phyloP scores from a whole-genome alignment of 2,113 vertebrate species.

The Antigone vipio region DNA sequence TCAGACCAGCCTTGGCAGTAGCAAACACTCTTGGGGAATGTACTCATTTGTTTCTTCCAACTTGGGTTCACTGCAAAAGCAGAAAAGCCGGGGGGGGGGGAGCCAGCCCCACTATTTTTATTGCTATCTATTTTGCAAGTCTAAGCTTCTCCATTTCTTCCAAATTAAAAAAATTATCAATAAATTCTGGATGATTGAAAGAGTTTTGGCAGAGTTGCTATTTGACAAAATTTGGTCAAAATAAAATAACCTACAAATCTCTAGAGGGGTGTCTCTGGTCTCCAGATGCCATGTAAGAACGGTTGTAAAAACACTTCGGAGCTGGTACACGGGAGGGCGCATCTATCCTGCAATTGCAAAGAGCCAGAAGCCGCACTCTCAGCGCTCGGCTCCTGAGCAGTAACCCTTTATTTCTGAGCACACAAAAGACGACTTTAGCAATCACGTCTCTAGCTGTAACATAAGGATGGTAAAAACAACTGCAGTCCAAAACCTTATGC shows the following conservation, averaged over 20 bases:
- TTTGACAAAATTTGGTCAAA: not conserved
- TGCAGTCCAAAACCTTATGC: not conserved
- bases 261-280: fast-evolving
- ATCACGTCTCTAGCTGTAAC: not conserved
- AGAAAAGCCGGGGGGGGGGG: not conserved
- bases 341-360: not conserved
- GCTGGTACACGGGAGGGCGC: conserved; percentile 49
- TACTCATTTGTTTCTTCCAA: not conserved
- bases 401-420: not conserved
- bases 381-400: not conserved
- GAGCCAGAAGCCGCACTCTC: fast-evolving
- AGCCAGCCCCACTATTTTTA: not conserved
- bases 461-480: not conserved
- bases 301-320: not conserved
- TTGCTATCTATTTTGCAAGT: not conserved
- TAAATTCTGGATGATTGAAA: not conserved
- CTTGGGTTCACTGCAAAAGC: not conserved
- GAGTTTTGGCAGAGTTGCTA: not conserved
- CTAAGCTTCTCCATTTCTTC: not conserved
- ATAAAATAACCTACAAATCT: not conserved
- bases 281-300: not conserved
- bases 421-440: not conserved
- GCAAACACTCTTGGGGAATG: not conserved
- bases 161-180: not conserved
- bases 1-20: not conserved